A percentile compares a stretch with the other conserved stretches of the same genome.
These are phyloP conservation scores for Clepsis dumicolana DNA, from an alignment of 2,888 invertebrate genomes.

Conservation along the genomic window DNA sequence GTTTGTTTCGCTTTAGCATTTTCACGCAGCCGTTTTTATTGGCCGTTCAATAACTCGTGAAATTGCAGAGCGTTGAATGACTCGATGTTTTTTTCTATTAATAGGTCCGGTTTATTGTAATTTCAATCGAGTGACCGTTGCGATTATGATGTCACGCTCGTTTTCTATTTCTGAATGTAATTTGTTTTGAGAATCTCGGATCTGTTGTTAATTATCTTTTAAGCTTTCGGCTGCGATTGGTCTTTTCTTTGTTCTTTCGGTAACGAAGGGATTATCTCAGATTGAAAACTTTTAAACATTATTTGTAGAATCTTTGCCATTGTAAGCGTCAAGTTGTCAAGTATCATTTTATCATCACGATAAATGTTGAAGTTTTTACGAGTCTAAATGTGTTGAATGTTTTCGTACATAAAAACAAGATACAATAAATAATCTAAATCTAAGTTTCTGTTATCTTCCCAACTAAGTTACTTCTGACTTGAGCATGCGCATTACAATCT, in stretches of 20 bases:
- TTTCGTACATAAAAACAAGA: too few species aligned
- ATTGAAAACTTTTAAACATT: too few species aligned
- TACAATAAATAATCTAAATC: too few species aligned
- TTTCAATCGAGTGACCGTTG: conserved; percentile 14
- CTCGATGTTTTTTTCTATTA: conserved; percentile 16
- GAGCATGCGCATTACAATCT: conserved; percentile 3
- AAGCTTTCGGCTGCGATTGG: neutral
- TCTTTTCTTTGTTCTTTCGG: neutral
- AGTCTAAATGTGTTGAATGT: too few species aligned
- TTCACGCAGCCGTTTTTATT: conserved; percentile 8
- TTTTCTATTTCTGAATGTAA: conserved; percentile 21
- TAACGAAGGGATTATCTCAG: neutral
- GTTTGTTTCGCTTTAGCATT: neutral
- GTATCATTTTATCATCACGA: too few species aligned
- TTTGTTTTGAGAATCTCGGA: neutral
- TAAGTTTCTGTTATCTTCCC: neutral
- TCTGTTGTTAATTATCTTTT: neutral
- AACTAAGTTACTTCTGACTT: conserved; percentile 5
- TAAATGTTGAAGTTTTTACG: too few species aligned
- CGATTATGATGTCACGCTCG: conserved; percentile 21
- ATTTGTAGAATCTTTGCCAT: too few species aligned
- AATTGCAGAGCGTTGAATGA: conserved; percentile 19
- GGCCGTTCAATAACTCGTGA: conserved; percentile 6
- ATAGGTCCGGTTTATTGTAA: conserved; percentile 19
- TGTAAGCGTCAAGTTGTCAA: too few species aligned